Percentiles rank a stretch among this genome's conserved stretches.
Conservation (phyloP, 2,797 vertebrate genomes). For the Philypnodon macrostomus region DNA sequence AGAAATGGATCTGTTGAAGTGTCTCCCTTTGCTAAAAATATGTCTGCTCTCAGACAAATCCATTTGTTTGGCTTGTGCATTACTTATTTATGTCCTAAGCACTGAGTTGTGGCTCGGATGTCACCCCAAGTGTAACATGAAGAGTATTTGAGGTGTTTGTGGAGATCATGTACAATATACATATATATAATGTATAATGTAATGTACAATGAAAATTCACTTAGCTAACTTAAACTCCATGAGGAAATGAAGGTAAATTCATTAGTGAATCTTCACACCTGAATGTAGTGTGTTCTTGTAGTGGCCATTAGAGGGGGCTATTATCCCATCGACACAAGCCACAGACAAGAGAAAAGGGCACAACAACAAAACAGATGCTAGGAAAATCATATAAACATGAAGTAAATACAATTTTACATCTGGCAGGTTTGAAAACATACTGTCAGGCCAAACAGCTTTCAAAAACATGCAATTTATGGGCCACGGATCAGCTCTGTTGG, state of each 20-base stretch:
- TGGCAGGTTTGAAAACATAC: no score
- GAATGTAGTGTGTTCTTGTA: constrained; percentile 5
- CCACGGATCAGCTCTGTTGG: no score
- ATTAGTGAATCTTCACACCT: neutral
- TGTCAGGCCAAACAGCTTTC: no score
- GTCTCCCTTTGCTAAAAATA: constrained; percentile 1
- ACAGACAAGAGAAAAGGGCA: constrained; percentile 8
- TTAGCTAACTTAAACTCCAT: neutral
- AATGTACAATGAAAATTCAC: neutral
- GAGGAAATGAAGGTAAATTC: neutral
- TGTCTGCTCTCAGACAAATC: neutral
- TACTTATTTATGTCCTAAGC: constrained; percentile 6
- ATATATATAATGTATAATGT: neutral
- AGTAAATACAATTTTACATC: no score
- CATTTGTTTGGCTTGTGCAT: constrained; percentile 11
- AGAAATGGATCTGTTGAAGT: constrained; percentile 8
- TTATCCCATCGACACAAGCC: constrained; percentile 26
- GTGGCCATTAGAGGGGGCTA: constrained; percentile 60
- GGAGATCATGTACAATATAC: no score
- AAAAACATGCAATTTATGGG: no score
- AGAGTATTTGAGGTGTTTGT: neutral
- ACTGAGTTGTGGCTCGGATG: neutral
- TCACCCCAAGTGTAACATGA: neutral
- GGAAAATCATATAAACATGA: no score
- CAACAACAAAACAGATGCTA: constrained; percentile 5